phyloP scores from a whole-genome alignment of 1,140 invertebrate species.

The Maniola jurtina region DNA sequence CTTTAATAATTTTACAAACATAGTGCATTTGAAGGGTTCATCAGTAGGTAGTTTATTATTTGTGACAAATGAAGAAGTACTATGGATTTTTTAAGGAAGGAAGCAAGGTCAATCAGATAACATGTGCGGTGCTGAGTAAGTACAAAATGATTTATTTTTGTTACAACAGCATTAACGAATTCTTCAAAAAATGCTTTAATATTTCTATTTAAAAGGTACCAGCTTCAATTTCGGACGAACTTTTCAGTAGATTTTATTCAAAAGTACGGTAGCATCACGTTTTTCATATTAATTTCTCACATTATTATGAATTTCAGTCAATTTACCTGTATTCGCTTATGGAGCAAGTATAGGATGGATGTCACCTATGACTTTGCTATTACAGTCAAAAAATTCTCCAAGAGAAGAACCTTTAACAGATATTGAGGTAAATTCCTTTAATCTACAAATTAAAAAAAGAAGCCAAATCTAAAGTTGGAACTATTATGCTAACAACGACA shows the following conservation, averaged over 20 bases:
- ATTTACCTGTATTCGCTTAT: constrained; percentile 55
- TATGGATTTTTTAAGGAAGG: constrained; percentile 41
- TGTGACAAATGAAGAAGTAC: constrained; percentile 21
- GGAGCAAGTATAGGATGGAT: constrained; percentile 60
- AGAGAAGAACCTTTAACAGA: constrained; percentile 46
- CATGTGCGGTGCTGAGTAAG: constrained; percentile 55
- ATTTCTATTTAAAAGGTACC: no score
- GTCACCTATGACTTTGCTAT: constrained; percentile 56
- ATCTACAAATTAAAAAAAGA: no score
- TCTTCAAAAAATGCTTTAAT: no score
- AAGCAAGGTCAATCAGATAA: constrained; percentile 53
- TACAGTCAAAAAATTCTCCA: constrained; percentile 55
- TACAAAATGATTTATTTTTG: constrained; percentile 19
- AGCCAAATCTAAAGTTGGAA: no score
- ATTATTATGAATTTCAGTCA: constrained; percentile 39
- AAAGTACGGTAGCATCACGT: no score
- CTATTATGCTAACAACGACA: neutral
- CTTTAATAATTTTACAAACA: no score
- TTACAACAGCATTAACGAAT: constrained; percentile 6
- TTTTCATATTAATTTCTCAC: no score
- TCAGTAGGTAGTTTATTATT: neutral
- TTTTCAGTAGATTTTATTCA: no score
- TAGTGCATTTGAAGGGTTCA: no score
- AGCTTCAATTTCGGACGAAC: no score
- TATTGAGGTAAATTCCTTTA: constrained; percentile 40